phyloP scores from a whole-genome alignment of 2,113 vertebrate species.

The Xenopus laevis region DNA sequence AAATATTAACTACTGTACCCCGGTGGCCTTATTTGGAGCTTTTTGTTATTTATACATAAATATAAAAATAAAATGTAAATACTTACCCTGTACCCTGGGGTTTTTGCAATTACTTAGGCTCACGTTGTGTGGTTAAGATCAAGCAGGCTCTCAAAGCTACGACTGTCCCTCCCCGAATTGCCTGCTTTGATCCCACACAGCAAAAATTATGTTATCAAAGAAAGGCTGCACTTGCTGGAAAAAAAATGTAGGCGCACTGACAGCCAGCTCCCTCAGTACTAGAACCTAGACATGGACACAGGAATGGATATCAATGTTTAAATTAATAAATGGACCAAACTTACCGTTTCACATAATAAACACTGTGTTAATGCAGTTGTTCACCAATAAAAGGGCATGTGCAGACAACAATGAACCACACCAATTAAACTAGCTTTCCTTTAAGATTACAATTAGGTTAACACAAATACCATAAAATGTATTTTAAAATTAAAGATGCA shows the following conservation, averaged over 20 bases:
- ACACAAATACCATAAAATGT: too few species aligned
- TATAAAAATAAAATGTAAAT: not conserved
- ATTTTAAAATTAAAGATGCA: too few species aligned
- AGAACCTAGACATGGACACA: constrained; percentile 73
- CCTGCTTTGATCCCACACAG: constrained; percentile 97
- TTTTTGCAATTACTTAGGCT: constrained; percentile 98
- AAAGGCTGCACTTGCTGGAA: constrained; percentile 98
- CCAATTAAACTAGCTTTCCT: too few species aligned
- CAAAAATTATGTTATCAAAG: constrained; percentile 96
- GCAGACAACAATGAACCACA: too few species aligned
- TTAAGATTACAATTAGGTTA: too few species aligned
- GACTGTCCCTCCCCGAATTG: constrained; percentile 92
- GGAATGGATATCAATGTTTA: not conserved
- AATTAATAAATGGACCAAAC: too few species aligned
- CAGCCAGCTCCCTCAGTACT: constrained; percentile 89
- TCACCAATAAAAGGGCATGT: too few species aligned
- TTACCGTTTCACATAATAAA: too few species aligned
- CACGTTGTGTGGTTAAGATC: constrained; percentile 93
- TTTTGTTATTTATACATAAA: too few species aligned
- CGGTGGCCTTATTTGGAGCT: too few species aligned
- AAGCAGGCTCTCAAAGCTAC: constrained; percentile 92
- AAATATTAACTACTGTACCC: too few species aligned
- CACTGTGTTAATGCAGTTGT: too few species aligned
- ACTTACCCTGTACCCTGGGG: constrained; percentile 96
- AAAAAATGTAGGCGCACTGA: constrained; percentile 97